A percentile compares a stretch with the other conserved stretches of the same genome.
Evolutionary conservation across 2,113 vertebrate species (phyloP).

Genomic region (Bagarius yarrelli): DNA sequence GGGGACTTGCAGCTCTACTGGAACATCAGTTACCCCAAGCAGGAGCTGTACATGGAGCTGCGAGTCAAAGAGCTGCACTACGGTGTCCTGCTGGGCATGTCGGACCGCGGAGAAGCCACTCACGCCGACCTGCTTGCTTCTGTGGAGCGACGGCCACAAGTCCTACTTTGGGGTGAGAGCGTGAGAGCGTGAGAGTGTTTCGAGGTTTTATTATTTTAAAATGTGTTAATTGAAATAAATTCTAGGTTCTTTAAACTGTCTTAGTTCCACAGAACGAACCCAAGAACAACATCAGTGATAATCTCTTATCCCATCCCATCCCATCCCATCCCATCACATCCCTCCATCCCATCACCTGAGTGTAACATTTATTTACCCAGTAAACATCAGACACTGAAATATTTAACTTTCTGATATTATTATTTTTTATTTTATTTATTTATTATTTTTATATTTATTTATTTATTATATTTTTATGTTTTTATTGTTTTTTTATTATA

Average conservation of each 20-base stretch:
- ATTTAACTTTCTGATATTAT: too few relatives aligned
- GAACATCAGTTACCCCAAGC: conserved; percentile 82
- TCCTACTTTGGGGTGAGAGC: conserved; percentile 87
- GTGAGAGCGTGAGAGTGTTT: not conserved
- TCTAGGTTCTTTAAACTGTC: not conserved
- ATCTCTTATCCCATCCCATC: too few relatives aligned
- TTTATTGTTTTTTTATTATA: too few relatives aligned
- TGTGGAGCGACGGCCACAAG: conserved; percentile 79
- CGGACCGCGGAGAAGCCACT: conserved; percentile 80
- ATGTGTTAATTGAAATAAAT: not conserved
- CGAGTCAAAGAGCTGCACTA: conserved; percentile 64
- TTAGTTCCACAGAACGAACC: too few relatives aligned
- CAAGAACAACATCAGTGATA: too few relatives aligned
- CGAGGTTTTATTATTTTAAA: not conserved
- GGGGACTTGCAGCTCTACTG: conserved; percentile 83
- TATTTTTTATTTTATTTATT: too few relatives aligned
- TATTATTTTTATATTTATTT: too few relatives aligned
- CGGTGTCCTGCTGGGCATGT: conserved; percentile 89
- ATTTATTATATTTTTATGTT: too few relatives aligned
- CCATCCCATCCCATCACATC: too few relatives aligned
- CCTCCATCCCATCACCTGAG: too few relatives aligned
- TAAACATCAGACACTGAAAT: too few relatives aligned
- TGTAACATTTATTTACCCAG: too few relatives aligned
- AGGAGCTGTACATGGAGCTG: conserved; percentile 80
- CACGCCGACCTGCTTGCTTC: conserved; percentile 83